Percentiles rank a stretch among this genome's conserved stretches.
These are phyloP conservation scores for Alectoris magna DNA, from an alignment of 2,797 vertebrate species.

Conservation along the genomic window DNA sequence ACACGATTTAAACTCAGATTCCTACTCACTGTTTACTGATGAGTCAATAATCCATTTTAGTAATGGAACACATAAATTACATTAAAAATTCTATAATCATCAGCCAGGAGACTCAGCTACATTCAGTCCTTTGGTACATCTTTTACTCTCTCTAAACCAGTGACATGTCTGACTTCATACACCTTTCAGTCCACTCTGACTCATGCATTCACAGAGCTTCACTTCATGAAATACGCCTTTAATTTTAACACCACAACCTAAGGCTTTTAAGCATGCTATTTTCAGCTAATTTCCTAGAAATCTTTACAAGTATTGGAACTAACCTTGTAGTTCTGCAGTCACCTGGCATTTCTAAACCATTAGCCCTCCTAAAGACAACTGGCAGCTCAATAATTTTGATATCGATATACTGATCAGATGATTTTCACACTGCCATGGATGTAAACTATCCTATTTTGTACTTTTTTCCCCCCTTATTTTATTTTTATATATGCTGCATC, in stretches of 20 bases:
- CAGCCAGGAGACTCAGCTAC: not conserved
- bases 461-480: not conserved
- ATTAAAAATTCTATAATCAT: slow-evolving; percentile 30
- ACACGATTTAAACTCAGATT: not conserved
- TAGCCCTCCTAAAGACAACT: not conserved
- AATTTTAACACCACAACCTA: slow-evolving; percentile 29
- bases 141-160: not conserved
- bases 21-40: slow-evolving; percentile 5
- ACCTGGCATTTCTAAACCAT: not conserved
- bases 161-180: not conserved
- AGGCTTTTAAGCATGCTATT: not conserved
- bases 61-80: slow-evolving; percentile 51
- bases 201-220: slow-evolving; percentile 23
- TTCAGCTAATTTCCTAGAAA: slow-evolving; percentile 28
- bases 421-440: not conserved
- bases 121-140: not conserved
- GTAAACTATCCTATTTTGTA: not conserved
- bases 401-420: not conserved
- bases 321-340: not conserved
- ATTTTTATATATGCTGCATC: not conserved
- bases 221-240: slow-evolving; percentile 37
- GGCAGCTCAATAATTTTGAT: not conserved
- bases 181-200: slow-evolving; percentile 3
- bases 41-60: slow-evolving; percentile 63
- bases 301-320: not conserved